These are phyloP conservation scores for Liparis tanakae DNA, from an alignment of 2,797 vertebrate species.

Conservation along the genomic window DNA sequence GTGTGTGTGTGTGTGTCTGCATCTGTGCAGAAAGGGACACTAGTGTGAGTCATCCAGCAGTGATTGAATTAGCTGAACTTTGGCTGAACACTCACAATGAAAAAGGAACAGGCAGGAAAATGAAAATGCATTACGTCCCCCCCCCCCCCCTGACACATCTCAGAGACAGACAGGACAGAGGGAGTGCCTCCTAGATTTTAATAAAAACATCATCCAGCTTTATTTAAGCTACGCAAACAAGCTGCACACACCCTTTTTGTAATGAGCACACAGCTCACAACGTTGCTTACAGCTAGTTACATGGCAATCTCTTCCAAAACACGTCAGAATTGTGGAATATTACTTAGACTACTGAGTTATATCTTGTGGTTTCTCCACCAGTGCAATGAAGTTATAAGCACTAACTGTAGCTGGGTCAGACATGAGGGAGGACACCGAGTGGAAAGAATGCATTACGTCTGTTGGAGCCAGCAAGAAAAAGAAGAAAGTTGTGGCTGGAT, in stretches of 20 bases:
- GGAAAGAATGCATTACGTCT: constrained; percentile 65
- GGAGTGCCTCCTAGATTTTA: constrained; percentile 36
- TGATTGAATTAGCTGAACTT: constrained; percentile 77
- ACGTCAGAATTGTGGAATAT: constrained; percentile 50
- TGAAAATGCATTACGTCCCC: constrained; percentile 53
- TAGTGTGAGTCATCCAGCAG: constrained; percentile 72
- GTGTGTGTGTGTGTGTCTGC: constrained; percentile 25
- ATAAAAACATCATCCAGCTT: constrained; percentile 22
- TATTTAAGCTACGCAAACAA: constrained; percentile 37
- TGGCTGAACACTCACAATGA: constrained; percentile 57
- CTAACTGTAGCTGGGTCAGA: constrained; percentile 56
- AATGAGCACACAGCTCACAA: background rate
- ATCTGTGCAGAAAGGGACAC: constrained; percentile 59
- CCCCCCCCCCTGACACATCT: constrained; percentile 49
- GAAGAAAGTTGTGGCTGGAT: constrained; percentile 34
- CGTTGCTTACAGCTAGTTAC: constrained; percentile 10
- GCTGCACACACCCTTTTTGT: constrained; percentile 3
- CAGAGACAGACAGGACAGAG: constrained; percentile 41
- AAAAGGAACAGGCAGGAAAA: constrained; percentile 33
- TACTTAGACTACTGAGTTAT: constrained; percentile 36
- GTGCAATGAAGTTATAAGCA: constrained; percentile 43
- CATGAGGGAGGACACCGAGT: constrained; percentile 40
- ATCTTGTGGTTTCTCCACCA: constrained; percentile 51
- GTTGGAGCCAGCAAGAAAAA: constrained; percentile 25
- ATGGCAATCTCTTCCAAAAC: constrained; percentile 44